phyloP scores from a whole-genome alignment of 1,140 invertebrate genomes.

The Geopemphigus sp. region DNA sequence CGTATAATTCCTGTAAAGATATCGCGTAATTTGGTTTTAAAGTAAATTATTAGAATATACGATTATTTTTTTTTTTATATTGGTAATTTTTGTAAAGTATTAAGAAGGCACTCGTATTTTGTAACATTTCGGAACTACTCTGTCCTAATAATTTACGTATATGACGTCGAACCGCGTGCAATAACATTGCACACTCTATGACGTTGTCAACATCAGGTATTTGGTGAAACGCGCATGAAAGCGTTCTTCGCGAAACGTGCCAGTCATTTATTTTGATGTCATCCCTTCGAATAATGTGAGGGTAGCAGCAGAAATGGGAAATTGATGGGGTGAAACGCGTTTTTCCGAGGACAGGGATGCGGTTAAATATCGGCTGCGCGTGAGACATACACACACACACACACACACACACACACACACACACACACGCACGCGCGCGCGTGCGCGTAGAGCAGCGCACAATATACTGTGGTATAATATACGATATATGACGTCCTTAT shows the following conservation, averaged over 20 bases:
- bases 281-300: no score
- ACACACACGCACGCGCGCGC: no score
- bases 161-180: not conserved
- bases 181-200: conserved; percentile 8
- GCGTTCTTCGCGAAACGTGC: conserved; percentile 5
- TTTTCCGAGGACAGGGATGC: not conserved
- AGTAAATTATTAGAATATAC: no score
- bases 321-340: conserved; percentile 15
- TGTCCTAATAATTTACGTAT: not conserved
- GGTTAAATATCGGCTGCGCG: not conserved
- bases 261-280: conserved; percentile 36
- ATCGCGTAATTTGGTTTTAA: no score
- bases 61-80: no score
- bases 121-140: not conserved
- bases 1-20: no score
- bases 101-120: not conserved
- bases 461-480: no score
- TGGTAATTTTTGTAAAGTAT: no score
- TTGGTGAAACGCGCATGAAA: conserved; percentile 30
- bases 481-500: no score
- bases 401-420: no score
- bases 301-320: conserved; percentile 14
- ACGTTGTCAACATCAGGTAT: conserved; percentile 32
- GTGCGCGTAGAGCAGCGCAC: no score
- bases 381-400: no score